Conservation (phyloP, 2,113 vertebrate species). For the Marmota monax region DNA sequence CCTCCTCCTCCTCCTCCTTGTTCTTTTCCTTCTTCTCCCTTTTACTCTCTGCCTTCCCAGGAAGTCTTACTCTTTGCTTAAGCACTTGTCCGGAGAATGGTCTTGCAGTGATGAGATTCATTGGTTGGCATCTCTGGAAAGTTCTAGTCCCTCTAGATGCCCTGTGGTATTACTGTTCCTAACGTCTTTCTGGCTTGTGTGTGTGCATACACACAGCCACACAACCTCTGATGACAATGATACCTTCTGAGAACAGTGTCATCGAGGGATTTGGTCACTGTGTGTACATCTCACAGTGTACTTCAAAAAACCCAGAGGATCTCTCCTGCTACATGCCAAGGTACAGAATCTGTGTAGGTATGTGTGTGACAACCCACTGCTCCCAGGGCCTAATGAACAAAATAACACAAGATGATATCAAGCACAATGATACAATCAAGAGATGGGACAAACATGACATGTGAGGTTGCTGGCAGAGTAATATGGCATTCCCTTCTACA, state of each 20-base stretch:
- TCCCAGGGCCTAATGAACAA: background rate
- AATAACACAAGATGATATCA: background rate
- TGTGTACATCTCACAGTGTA: background rate
- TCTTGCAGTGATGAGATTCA: background rate
- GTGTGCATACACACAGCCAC: background rate
- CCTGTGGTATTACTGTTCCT: background rate
- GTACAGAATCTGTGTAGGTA: background rate
- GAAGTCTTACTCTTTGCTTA: background rate
- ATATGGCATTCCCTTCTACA: background rate
- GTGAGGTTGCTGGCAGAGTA: background rate
- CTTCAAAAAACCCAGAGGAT: no score
- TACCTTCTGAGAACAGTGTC: background rate
- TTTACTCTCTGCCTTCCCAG: no score
- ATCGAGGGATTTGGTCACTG: background rate
- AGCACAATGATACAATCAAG: background rate
- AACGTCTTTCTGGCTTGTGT: background rate
- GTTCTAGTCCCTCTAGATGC: background rate
- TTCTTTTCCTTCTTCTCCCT: background rate
- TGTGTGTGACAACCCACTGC: background rate
- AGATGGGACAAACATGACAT: background rate
- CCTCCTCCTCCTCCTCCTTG: no score
- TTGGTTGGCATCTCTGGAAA: background rate
- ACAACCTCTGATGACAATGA: no score
- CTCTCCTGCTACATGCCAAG: background rate
- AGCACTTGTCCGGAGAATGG: background rate